Conservation (phyloP, 2,888 invertebrate genomes). For the Abscondita cerata region DNA sequence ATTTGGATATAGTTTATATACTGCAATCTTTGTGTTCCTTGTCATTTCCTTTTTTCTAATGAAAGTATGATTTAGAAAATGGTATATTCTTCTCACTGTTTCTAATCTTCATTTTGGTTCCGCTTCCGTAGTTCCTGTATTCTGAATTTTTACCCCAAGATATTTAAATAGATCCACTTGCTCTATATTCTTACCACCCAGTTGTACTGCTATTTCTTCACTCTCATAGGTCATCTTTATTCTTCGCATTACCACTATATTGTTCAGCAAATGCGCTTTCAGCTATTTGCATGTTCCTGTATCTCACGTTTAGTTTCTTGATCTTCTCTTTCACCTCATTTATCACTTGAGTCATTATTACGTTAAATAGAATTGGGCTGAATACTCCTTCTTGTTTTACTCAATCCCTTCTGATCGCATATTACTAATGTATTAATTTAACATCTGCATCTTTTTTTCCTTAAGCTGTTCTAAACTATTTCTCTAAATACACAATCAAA, state of each 20-base stretch:
- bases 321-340: background rate
- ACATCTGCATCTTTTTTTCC: background rate
- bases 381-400: background rate
- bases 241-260: too few species aligned
- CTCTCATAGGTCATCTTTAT: background rate
- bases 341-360: background rate
- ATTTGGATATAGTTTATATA: too few species aligned
- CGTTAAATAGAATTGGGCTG: too few species aligned
- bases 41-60: background rate
- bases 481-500: background rate
- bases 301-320: background rate
- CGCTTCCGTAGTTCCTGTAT: background rate
- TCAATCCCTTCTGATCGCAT: background rate
- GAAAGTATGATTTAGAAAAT: background rate
- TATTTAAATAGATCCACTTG: constrained; percentile 7
- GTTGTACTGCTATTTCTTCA: background rate
- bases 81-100: too few species aligned
- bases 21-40: background rate
- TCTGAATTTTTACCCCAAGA: too few species aligned
- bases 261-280: background rate
- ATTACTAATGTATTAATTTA: background rate
- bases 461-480: background rate
- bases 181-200: background rate
- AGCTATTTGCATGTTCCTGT: background rate
- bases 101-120: too few species aligned